A percentile compares a stretch with the other conserved stretches of the same genome.
phyloP scores from a whole-genome alignment of 2,888 invertebrate genomes.

The Hofmannophila pseudospretella region DNA sequence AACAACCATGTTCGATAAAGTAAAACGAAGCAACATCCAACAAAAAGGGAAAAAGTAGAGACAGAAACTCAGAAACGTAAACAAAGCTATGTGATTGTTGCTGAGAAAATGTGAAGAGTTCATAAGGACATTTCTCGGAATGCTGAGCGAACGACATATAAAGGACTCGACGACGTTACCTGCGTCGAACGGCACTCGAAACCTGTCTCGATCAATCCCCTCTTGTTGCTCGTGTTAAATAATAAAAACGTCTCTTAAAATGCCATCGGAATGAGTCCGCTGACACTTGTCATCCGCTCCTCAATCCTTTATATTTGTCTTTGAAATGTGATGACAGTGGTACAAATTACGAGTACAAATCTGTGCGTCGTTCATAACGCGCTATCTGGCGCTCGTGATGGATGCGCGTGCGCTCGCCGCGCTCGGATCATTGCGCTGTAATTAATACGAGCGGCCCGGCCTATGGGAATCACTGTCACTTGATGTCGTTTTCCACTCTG shows the following conservation, averaged over 20 bases:
- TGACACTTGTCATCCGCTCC: constrained; percentile 75
- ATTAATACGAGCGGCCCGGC: constrained; percentile 63
- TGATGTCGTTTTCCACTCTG: constrained; percentile 58
- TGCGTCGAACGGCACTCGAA: constrained; percentile 70
- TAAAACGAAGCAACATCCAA: too few species aligned
- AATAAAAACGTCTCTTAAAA: constrained; percentile 75
- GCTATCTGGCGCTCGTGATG: constrained; percentile 70
- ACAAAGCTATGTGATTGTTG: constrained; percentile 38
- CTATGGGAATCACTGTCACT: constrained; percentile 69
- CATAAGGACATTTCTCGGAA: constrained; percentile 71
- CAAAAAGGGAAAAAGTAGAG: constrained; percentile 6
- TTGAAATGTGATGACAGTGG: constrained; percentile 78
- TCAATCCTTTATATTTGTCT: constrained; percentile 78
- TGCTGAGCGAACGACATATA: constrained; percentile 47
- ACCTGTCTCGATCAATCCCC: constrained; percentile 77
- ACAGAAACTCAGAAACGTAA: constrained; percentile 19
- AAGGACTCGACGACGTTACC: constrained; percentile 53
- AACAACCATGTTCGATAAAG: too few species aligned
- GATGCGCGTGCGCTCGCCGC: constrained; percentile 48
- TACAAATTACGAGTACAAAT: constrained; percentile 77
- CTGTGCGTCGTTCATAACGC: constrained; percentile 72
- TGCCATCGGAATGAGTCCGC: constrained; percentile 66
- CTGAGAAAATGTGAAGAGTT: constrained; percentile 47
- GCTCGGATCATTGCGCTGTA: constrained; percentile 65
- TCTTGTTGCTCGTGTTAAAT: constrained; percentile 75